A percentile compares a stretch with the other conserved stretches of the same genome.
Conservation (phyloP, 2,888 invertebrate genomes). For the Leptinotarsa juncta region DNA sequence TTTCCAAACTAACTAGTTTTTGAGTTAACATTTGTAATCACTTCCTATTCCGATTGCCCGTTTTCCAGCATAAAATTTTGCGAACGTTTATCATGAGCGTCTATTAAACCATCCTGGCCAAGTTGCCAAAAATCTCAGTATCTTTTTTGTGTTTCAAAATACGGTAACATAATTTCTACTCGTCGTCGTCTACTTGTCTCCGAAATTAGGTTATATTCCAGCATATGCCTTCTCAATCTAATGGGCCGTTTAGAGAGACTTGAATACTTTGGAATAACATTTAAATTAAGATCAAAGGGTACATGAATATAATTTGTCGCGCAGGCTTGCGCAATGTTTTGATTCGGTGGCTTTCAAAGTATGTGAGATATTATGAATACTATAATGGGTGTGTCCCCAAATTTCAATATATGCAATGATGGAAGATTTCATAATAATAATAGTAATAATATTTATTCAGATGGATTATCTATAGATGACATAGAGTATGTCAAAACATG, state of each 20-base stretch:
- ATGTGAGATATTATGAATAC: neutral
- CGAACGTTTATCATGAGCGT: neutral
- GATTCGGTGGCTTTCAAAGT: neutral
- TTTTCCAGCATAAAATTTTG: neutral
- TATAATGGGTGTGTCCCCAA: neutral
- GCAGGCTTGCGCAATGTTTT: neutral
- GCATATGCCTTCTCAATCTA: conserved; percentile 25
- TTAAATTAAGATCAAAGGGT: conserved; percentile 32
- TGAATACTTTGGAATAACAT: conserved; percentile 21
- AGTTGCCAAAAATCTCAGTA: conserved; percentile 9
- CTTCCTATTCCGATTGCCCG: neutral
- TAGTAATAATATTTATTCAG: no score
- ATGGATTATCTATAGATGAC: no score
- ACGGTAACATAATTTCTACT: conserved; percentile 11
- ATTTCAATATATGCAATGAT: neutral
- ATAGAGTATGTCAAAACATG: no score
- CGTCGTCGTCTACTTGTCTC: conserved; percentile 24
- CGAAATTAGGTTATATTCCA: conserved; percentile 19
- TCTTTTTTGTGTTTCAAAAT: neutral
- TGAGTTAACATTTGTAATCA: no score
- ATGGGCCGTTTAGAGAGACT: conserved; percentile 13
- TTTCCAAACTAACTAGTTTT: no score
- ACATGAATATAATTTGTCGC: neutral
- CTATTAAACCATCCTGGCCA: neutral
- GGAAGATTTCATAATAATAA: neutral